Evolutionary conservation across 1,140 invertebrate genomes (phyloP).

Genomic region (Phocides pigmalion): DNA sequence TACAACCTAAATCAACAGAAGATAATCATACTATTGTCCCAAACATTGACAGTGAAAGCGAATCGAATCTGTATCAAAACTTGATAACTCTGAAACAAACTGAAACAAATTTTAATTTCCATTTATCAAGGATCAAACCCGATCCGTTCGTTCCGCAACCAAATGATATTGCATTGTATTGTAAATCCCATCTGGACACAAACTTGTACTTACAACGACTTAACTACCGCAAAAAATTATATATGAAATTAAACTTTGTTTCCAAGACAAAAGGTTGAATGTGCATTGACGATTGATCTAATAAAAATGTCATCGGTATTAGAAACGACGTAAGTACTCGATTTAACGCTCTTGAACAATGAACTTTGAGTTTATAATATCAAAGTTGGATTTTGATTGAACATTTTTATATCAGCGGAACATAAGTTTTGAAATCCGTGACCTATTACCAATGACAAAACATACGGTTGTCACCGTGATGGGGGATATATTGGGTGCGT

Average conservation of each 20-base stretch:
- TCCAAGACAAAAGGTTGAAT: conserved; percentile 2
- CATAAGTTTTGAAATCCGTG: conserved; percentile 68
- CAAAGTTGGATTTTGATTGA: conserved; percentile 33
- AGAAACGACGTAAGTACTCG: conserved; percentile 26
- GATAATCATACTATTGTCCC: background rate
- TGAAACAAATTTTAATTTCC: conserved; percentile 69
- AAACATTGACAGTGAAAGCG: conserved; percentile 34
- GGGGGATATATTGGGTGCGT: conserved; percentile 57
- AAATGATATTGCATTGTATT: conserved; percentile 74
- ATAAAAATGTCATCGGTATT: conserved; percentile 5
- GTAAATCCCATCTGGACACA: conserved; percentile 53
- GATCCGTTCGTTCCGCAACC: conserved; percentile 64
- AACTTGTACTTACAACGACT: conserved; percentile 16
- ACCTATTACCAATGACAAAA: conserved; percentile 76
- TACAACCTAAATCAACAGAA: background rate
- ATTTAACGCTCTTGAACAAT: conserved; percentile 13
- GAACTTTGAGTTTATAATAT: conserved; percentile 1
- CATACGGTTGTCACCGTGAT: conserved; percentile 76
- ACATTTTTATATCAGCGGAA: conserved; percentile 34
- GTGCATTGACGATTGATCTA: background rate
- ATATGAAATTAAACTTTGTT: conserved; percentile 32
- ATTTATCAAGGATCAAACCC: conserved; percentile 75
- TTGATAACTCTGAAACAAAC: conserved; percentile 53
- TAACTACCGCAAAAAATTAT: background rate
- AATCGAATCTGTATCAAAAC: conserved; percentile 55